Base-by-base conservation (phyloP, 1,140 invertebrate species). In the Akabosia matsudoensis region DNA sequence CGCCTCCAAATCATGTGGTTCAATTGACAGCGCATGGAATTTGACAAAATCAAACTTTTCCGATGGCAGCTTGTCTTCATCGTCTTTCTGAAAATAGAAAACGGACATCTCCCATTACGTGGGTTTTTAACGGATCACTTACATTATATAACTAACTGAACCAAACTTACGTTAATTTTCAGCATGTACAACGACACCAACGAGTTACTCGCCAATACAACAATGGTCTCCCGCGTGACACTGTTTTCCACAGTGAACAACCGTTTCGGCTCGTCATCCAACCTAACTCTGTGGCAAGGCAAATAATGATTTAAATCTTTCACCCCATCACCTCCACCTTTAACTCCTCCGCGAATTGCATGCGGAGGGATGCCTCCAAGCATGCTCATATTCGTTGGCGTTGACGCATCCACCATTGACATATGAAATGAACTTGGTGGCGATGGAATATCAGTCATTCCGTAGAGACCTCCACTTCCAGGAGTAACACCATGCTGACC, bases 1-100 rank as follows among this genome's bases (percentile, higher is more conserved):
- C 28, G 7, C 61, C 28, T 67, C 61, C 61, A 67, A 31, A n/a
- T 67, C 61, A 22, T 67, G 26, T 22, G 61, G 61, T n/a, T 30
- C 7, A 28, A 67, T 7, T 3, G 24, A 31, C 10, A 67, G 61
- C 61, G 28, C 61, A 30, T 67, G 61, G 28, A 67, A 67, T 22
- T 67, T 67, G 24, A 67, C 28, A 67, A 67, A 67, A 2, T 30
- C 28, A 31, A 67, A 67, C 31, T 31, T 67, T 67, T 67, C 61
- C 3, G 61, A 7, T 4, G 24, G 61, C 10, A 7, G 3, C 10
- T 31, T 67, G 1, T 24, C 2, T 30, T 67, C 61, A 4, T 4
- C 24, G 1, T 67, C 61, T 30, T 67, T 31, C 61, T 67, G 30
- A 3, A 67, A 67, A 67, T n/a, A 24, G 3, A 45, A 45, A 45